phyloP scores from a whole-genome alignment of 2,113 vertebrate genomes.

The Synchiropus splendidus region DNA sequence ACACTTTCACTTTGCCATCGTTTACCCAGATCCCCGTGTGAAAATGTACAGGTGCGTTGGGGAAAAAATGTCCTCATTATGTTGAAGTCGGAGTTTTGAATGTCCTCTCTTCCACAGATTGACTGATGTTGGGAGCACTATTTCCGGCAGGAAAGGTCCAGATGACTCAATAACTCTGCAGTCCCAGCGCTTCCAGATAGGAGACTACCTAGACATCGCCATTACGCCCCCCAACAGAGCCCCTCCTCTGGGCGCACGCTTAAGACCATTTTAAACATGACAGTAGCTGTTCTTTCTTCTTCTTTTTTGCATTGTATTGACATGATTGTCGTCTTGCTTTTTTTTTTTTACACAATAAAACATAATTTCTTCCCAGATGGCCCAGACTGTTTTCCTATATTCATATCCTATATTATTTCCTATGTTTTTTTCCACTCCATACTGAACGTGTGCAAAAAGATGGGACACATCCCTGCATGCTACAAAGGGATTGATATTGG shows the following conservation, averaged over 20 bases:
- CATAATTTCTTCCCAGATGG: constrained; percentile 32
- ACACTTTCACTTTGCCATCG: constrained; percentile 93
- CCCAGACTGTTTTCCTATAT: constrained; percentile 38
- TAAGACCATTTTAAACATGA: constrained; percentile 81
- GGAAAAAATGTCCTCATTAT: too few species aligned
- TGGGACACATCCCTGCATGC: too few species aligned
- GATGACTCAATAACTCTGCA: constrained; percentile 95
- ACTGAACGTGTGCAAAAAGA: too few species aligned
- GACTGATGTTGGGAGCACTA: constrained; percentile 91
- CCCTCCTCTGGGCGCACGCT: constrained; percentile 78
- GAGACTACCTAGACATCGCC: constrained; percentile 94
- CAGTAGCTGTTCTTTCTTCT: neutral
- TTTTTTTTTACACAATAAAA: neutral
- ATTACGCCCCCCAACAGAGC: constrained; percentile 92
- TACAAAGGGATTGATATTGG: too few species aligned
- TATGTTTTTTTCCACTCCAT: too few species aligned
- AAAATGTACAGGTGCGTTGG: constrained; percentile 80
- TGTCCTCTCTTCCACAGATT: constrained; percentile 61
- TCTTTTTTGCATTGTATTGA: neutral
- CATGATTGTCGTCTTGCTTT: neutral
- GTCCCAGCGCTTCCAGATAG: constrained; percentile 96
- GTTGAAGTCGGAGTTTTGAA: neutral
- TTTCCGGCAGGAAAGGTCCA: constrained; percentile 89
- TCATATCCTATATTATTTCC: constrained; percentile 11
- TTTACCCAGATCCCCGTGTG: constrained; percentile 87